Evolutionary conservation across 2,888 invertebrate genomes (phyloP), one percentile per base, ranked within the genome.

Genomic region (Barypeithes pellucidus): DNA sequence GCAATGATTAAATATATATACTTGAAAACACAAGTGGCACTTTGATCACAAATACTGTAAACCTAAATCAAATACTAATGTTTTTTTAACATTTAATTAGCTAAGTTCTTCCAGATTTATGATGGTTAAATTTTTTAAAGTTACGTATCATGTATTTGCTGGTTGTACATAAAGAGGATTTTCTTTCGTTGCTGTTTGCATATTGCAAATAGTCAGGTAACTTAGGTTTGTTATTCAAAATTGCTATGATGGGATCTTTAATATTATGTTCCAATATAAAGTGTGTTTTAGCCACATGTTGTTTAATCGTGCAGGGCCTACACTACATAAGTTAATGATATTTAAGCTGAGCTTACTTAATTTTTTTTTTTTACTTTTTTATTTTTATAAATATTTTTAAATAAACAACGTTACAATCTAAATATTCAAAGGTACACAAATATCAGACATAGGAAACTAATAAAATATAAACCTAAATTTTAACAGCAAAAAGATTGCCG

Each of bases 1-100:
- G 85, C 85, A 89, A 82, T 82, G 83, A 84, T 83, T 84, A 84
- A 81, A 81, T 85, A 80, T 76, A 67, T 77, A 66, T 86, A 87
- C 86, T 91, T 90, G 89, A 90, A 79, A 91, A 91, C 90, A 90
- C 90, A 91, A 91, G 91, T 91, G 91, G 91, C 91, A 91, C 91
- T 91, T 91, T 89, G 90, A 91, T 91, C 91, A 91, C 91, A 91
- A 91, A 91, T 91, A 91, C 91, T 91, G 90, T 90, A 90, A 80
- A 81, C 88, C 89, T 90, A 90, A 90, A 83, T 83, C 82, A 84
- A 84, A 84, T 84, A 84, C 83, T 84, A 83, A 73, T 57, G 67
- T 66, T 72, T 71, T 62, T 36, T 60, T 60, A 62, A 60, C 24
- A 69, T 71, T 63, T 67, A 70, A 54, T 74, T 70, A 66, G 16